Conservation (phyloP, 1,140 invertebrate genomes). For the Pseudachorutes palmiensis region DNA sequence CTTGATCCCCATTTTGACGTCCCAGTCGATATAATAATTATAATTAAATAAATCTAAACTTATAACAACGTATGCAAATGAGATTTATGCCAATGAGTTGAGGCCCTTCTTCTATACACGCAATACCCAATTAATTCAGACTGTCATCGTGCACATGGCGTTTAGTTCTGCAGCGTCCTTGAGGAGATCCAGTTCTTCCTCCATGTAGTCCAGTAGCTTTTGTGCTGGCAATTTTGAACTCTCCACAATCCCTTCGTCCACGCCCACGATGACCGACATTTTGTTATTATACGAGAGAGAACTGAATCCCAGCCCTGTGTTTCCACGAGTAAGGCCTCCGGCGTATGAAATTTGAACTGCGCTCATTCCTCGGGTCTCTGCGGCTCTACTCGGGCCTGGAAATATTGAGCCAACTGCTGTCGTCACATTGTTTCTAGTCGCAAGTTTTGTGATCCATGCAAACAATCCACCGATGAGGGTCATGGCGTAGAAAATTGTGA, state of each 20-base stretch:
- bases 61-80: neutral
- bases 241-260: neutral
- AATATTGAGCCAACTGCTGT: conserved; percentile 1
- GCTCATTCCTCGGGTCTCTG: neutral
- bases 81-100: neutral
- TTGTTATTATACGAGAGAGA: neutral
- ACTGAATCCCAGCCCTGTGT: neutral
- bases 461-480: conserved; percentile 4
- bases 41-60: neutral
- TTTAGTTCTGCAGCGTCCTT: neutral
- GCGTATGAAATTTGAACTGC: neutral
- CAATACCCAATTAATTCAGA: no score
- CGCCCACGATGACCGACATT: neutral
- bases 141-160: neutral
- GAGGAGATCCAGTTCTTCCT: neutral
- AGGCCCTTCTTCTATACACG: no score
- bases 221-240: neutral
- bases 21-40: neutral
- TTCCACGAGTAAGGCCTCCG: neutral
- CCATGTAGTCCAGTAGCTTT: neutral
- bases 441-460: neutral
- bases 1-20: neutral
- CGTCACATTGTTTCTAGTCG: neutral
- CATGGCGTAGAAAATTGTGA: neutral
- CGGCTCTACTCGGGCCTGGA: neutral